These are phyloP conservation scores for Scrobipalpa costella DNA, from an alignment of 2,888 invertebrate species.

Conservation along the genomic window DNA sequence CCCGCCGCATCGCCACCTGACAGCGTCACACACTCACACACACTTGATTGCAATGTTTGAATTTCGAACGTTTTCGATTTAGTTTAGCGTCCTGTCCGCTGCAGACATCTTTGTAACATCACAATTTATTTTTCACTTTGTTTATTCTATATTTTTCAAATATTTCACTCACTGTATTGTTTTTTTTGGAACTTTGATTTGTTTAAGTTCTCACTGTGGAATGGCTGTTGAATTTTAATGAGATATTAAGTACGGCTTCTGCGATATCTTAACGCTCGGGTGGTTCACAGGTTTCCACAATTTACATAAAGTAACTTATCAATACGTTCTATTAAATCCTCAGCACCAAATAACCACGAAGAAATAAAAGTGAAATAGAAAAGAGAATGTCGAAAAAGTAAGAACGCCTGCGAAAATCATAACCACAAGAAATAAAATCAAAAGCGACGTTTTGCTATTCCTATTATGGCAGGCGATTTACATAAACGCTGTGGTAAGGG, in stretches of 20 bases:
- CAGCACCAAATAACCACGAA: not conserved
- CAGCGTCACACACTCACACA: constrained; percentile 63
- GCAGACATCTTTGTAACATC: constrained; percentile 60
- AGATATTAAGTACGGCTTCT: constrained; percentile 39
- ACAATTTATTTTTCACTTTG: constrained; percentile 37
- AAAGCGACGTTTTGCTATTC: constrained; percentile 15
- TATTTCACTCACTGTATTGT: constrained; percentile 41
- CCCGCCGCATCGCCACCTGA: constrained; percentile 78
- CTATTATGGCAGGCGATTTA: constrained; percentile 21
- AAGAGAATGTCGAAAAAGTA: constrained; percentile 5
- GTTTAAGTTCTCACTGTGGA: constrained; percentile 32
- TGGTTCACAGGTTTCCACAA: not conserved
- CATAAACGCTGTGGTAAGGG: constrained; percentile 14
- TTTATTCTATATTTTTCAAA: constrained; percentile 34
- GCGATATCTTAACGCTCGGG: constrained; percentile 49
- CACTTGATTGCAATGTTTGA: constrained; percentile 36
- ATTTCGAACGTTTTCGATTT: constrained; percentile 46
- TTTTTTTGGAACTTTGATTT: constrained; percentile 31
- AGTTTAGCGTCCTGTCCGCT: constrained; percentile 77
- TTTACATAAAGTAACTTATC: not conserved
- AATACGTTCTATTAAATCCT: not conserved
- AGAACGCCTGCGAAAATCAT: constrained; percentile 16
- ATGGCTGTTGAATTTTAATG: constrained; percentile 28
- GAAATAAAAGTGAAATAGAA: not conserved
- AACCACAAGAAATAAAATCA: constrained; percentile 4